Base-by-base conservation (phyloP, 2,113 vertebrate species). In the Archocentrus centrarchus region DNA sequence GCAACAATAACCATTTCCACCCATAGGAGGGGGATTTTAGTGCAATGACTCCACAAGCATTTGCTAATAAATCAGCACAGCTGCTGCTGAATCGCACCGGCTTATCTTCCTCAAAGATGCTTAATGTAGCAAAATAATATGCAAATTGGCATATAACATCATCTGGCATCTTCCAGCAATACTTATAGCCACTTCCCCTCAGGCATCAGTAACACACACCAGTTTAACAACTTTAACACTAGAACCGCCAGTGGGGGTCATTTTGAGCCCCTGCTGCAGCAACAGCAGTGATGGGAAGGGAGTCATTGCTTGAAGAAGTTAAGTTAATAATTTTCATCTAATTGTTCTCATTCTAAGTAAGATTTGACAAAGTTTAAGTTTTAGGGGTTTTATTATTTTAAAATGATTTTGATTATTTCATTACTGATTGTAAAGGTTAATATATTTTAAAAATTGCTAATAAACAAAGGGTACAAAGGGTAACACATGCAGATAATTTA, bases 101-200 rank as follows among this genome's bases (percentile, higher is more conserved):
- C 37, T 82, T 80, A 60, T 77, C 60, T 32, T 24, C 73, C 20
- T 81, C 76, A 66, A 57, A 81, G 59, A 79, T 73, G 59, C 44
- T 75, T 24, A 62, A 77, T 59, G 27, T 77, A 32, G 76, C 61
- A 79, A 79, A 83, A 75, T 20, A 80, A 83, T 77, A 70, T 86
- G 75, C 62, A 63, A 78, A 87, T 82, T 6, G 73, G 55, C 47
- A 47, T 9, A 50, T 88, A 70, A 87, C 82, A 86, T 89, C 85
- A 87, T 64, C 60, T 62, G 85, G 18, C 37, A 83, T 27, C 80
- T 75, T 62, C 22, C 10, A 80, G 22, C n/a, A 14, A 66, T 53
- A 47, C 27, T 37, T 11, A 41, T 2, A 11, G 27, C 8, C 41
- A 11, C n/a, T 57, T 63, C 11, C 14, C 14, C 32, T 44, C 24